Conservation (phyloP, 2,888 invertebrate genomes). For the Trichogramma evanescens region DNA sequence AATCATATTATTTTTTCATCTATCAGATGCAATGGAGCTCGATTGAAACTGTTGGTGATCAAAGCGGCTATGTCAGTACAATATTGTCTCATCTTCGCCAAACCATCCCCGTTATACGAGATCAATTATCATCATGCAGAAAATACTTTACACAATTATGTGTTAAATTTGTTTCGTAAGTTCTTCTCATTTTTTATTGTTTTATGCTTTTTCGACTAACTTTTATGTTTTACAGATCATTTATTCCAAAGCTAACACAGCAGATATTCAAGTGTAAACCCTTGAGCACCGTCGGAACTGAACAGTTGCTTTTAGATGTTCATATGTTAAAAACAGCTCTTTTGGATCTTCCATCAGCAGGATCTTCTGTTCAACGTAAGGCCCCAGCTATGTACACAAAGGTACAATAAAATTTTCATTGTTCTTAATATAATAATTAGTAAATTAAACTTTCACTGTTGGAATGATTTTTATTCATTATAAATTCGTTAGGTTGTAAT, state of each 20-base stretch:
- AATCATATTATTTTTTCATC: conserved; percentile 13
- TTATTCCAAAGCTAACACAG: conserved; percentile 90
- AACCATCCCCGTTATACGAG: conserved; percentile 80
- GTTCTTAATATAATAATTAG: conserved; percentile 28
- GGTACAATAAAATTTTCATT: conserved; percentile 42
- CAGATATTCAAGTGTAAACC: conserved; percentile 87
- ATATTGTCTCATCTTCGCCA: conserved; percentile 81
- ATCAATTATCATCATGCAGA: conserved; percentile 81
- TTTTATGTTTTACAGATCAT: conserved; percentile 55
- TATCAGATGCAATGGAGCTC: conserved; percentile 80
- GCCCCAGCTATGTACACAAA: conserved; percentile 83
- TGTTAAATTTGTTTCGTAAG: conserved; percentile 81
- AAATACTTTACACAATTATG: conserved; percentile 99
- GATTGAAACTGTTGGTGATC: conserved; percentile 92
- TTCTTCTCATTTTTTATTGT: conserved; percentile 13
- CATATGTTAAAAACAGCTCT: conserved; percentile 91
- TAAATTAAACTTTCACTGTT: conserved; percentile 24
- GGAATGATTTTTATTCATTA: conserved; percentile 33
- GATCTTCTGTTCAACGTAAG: conserved; percentile 79
- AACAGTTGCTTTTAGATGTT: conserved; percentile 87
- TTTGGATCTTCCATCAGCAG: conserved; percentile 88
- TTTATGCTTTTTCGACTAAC: not conserved
- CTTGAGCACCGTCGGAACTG: conserved; percentile 75
- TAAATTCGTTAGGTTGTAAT: conserved; percentile 55
- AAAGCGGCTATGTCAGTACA: conserved; percentile 88